A percentile compares a stretch with the other conserved stretches of the same genome.
Conservation (phyloP, 2,113 vertebrate genomes). For the Hypocryptadius cinnamomeus region DNA sequence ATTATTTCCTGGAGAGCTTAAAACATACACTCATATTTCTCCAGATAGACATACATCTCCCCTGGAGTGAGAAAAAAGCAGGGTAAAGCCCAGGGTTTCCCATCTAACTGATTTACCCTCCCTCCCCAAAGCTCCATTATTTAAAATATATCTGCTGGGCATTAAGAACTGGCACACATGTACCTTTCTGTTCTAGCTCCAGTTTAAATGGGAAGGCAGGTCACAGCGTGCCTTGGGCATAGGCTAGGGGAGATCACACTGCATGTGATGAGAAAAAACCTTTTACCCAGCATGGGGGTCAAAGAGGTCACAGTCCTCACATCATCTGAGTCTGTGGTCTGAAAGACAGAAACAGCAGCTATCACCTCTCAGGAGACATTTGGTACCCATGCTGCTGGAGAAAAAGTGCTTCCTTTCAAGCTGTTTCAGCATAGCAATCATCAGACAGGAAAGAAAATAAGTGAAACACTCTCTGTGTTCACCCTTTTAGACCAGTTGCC, state of each 20-base stretch:
- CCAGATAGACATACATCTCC: neutral
- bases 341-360: neutral
- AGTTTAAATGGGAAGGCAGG: neutral
- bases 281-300: neutral
- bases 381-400: neutral
- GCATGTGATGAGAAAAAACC: neutral
- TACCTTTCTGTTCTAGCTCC: neutral
- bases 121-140: neutral
- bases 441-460: neutral
- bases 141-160: neutral
- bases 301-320: fast-evolving
- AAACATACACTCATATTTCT: neutral
- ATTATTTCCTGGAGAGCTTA: neutral
- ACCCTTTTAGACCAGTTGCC: neutral
- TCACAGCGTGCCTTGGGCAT: neutral
- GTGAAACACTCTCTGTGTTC: neutral
- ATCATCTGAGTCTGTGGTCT: neutral
- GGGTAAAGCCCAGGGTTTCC: neutral
- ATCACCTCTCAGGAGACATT: neutral
- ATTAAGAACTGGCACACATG: neutral
- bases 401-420: neutral
- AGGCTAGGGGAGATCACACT: neutral
- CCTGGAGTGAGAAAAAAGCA: neutral
- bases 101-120: neutral
- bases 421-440: neutral